Base-by-base conservation (phyloP, 2,888 invertebrate species). In the Pollenia labialis region DNA sequence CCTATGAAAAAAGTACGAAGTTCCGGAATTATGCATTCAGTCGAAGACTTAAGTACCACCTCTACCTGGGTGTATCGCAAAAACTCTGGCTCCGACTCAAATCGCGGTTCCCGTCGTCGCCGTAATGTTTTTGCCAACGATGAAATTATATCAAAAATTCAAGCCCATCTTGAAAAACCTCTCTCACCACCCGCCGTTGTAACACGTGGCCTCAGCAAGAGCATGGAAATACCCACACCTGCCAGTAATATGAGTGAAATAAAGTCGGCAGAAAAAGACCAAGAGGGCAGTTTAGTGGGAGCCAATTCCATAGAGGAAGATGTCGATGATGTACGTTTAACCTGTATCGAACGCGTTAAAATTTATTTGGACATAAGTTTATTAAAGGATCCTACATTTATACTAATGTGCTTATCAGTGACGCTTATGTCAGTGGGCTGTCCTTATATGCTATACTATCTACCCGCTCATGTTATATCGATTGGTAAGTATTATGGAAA, bases 391-490 rank as follows among this genome's bases (percentile, higher is more conserved):
- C 95, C 95, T 88, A 95, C 95, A 6, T 97, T 97, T 90, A 95
- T 96, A 8, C 93, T 96, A 88, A 95, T 96, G 92, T 96, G 96
- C 85, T 94, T 96, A 2, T 96, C 96, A 0, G 96, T 96, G 11
- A 96, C 95, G 1, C 94, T 96, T 3, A 96, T 96, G 95, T 96
- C 96, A 0, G 96, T 96, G 32, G 97, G 96, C 12, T 96, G 96
- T 4, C 96, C 96, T 0, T 96, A 96, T 91, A 96, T 96, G 90
- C 92, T 96, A 4, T 96, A 96, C 92, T 96, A 96, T 90, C 92
- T 97, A 60, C 97, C 97, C 0, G 96, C 96, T 0, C 96, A 96
- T 90, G 96, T 96, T 0, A 95, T 96, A 54, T 94, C 96, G 0
- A 94, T 94, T 1, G 96, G 96, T 56, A 87, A 85, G 89, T 88